Conservation (phyloP, 2,888 invertebrate genomes). For the Ornithoptera alexandrae region DNA sequence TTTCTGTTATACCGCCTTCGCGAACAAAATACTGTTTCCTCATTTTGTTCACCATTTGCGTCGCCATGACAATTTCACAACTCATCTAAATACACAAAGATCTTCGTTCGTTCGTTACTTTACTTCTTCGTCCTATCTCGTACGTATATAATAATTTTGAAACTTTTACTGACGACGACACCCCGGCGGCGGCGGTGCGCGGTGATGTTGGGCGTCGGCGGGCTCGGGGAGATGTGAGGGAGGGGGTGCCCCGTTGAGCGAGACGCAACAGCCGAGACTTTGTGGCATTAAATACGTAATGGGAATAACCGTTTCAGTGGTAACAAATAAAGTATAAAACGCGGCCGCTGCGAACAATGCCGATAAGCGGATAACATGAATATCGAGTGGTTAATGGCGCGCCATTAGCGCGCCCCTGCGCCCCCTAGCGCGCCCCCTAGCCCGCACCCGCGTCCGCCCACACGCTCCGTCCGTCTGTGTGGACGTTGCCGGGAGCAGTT, state of each 20-base stretch:
- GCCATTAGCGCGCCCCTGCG: conserved; percentile 33
- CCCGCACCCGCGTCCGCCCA: background rate
- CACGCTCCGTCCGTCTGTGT: conserved; percentile 15
- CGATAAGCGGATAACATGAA: conserved; percentile 38
- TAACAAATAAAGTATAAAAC: conserved; percentile 20
- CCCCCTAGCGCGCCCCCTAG: background rate
- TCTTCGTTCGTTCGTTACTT: background rate
- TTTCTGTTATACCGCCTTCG: too few relatives aligned
- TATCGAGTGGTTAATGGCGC: conserved; percentile 39
- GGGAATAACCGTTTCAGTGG: conserved; percentile 25
- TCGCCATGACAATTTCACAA: background rate
- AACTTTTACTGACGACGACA: too few relatives aligned
- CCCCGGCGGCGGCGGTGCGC: too few relatives aligned
- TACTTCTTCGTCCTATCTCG: background rate
- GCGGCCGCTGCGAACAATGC: conserved; percentile 33
- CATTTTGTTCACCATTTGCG: background rate
- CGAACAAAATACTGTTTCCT: background rate
- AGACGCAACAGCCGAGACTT: conserved; percentile 7
- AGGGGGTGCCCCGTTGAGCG: conserved; percentile 1
- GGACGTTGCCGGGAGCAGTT: background rate
- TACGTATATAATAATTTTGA: background rate
- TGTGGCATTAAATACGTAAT: conserved; percentile 25
- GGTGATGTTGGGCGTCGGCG: too few relatives aligned
- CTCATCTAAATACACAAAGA: background rate
- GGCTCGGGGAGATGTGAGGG: too few relatives aligned